Evolutionary conservation across 2,888 invertebrate species (phyloP).

Genomic region (Hololepta plana): DNA sequence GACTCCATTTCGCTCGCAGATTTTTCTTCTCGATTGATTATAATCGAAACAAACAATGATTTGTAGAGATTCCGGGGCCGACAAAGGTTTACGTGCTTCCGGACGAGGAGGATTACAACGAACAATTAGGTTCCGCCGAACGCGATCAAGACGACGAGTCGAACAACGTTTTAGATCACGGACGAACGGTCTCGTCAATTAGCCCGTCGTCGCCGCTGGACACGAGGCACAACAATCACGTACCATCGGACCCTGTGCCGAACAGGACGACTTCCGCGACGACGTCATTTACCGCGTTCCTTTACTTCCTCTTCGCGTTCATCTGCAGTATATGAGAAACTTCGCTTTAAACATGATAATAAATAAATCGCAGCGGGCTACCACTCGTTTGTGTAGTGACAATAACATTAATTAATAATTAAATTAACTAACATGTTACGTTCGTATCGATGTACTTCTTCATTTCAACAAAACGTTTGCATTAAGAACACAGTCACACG

Average conservation of each 20-base stretch:
- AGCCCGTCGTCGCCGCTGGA: conserved; percentile 11
- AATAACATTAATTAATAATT: no score
- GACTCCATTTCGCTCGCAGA: conserved; percentile 4
- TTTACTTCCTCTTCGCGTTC: no score
- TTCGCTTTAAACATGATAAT: no score
- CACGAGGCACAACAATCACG: conserved; percentile 14
- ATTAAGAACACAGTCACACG: no score
- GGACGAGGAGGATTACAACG: conserved; percentile 37
- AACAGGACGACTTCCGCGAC: no score
- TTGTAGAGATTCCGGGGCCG: conserved; percentile 59
- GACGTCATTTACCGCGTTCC: no score
- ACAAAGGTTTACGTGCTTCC: conserved; percentile 37
- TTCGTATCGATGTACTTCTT: no score
- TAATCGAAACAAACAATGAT: conserved; percentile 1
- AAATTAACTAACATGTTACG: no score
- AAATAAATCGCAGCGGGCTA: no score
- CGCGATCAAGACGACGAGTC: conserved; percentile 41
- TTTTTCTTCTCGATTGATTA: neutral
- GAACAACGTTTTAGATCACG: conserved; percentile 20
- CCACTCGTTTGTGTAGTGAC: conserved; percentile 23
- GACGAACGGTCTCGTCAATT: conserved; percentile 6
- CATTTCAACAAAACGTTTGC: no score
- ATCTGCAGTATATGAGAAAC: no score
- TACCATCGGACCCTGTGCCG: conserved; percentile 15
- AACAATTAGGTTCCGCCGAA: conserved; percentile 54